Evolutionary conservation across 2,797 vertebrate species (phyloP), one percentile per base, ranked within the genome.

Genomic region (Crax fasciolata): DNA sequence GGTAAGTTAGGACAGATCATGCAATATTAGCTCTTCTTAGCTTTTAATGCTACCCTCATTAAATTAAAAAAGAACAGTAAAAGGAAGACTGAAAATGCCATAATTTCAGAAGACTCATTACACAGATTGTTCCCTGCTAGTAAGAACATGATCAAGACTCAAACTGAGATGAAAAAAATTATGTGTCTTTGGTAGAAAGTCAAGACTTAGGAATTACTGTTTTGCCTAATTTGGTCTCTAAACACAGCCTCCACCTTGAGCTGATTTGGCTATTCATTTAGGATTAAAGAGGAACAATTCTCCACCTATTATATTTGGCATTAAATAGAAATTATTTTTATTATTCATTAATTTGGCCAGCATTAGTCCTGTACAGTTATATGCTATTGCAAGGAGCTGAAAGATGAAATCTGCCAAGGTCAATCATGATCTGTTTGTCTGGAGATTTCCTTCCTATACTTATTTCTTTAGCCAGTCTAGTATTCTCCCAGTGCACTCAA

Each of bases 101-200:
- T 82, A 87, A 79, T 19, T 27, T 19, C 44, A 81, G 21, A 74
- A 75, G 20, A 68, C 12, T 38, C 43, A 38, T 70, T 87, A 62
- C 80, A 52, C n/a, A 80, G 46, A 32, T 30, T 25, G 10, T 15
- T 79, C 21, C 24, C 17, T 74, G 48, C 17, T 63, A 68, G 23
- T 57, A 84, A 21, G 65, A 80, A 23, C 18, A 52, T 27, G 52
- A 70, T 46, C 65, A 66, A 84, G 44, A 61, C 43, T 79, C 32
- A 93, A 78, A 96, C 6, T 19, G 41, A 38, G 46, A 77, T 27
- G 39, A 89, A 89, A 97, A 93, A 54, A 59, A 1, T 1, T 55
- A 61, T 30, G 44, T 57, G 58, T 57, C 35, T 83, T 93, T 85
- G 75, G 30, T 96, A 95, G 61, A 84, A n/a, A 78, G 28, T 88